Conservation (phyloP, 2,797 vertebrate species). For the Rhinophrynus dorsalis region DNA sequence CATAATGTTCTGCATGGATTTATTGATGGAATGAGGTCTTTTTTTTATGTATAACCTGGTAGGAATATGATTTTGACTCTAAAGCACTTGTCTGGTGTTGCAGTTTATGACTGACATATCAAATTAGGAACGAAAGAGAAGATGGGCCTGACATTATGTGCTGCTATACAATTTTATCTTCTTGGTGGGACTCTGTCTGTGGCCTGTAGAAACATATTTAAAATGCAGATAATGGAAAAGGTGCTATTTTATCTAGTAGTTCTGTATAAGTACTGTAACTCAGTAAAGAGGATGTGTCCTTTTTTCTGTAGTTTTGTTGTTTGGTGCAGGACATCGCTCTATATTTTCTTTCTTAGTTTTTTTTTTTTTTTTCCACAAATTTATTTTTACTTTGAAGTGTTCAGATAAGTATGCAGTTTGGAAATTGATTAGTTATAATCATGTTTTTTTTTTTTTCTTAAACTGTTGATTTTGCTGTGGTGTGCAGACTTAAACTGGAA, state of each 20-base stretch:
- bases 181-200: constrained; percentile 29
- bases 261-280: not conserved
- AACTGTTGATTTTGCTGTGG: no score
- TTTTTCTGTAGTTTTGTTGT: no score
- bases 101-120: not conserved
- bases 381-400: no score
- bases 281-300: constrained; percentile 10
- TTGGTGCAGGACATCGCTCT: no score
- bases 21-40: constrained; percentile 7
- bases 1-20: constrained; percentile 25
- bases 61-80: not conserved
- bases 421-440: no score
- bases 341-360: no score
- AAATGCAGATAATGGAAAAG: constrained; percentile 19
- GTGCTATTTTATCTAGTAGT: constrained; percentile 1
- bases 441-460: no score
- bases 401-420: no score
- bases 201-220: constrained; percentile 22
- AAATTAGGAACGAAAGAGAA: constrained; percentile 23
- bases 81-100: not conserved
- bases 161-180: constrained; percentile 6
- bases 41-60: not conserved
- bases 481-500: no score
- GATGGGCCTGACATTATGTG: constrained; percentile 17
- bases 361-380: no score